These are phyloP conservation scores for Eretmochelys imbricata DNA, from an alignment of 2,113 vertebrate genomes.

Conservation along the genomic window DNA sequence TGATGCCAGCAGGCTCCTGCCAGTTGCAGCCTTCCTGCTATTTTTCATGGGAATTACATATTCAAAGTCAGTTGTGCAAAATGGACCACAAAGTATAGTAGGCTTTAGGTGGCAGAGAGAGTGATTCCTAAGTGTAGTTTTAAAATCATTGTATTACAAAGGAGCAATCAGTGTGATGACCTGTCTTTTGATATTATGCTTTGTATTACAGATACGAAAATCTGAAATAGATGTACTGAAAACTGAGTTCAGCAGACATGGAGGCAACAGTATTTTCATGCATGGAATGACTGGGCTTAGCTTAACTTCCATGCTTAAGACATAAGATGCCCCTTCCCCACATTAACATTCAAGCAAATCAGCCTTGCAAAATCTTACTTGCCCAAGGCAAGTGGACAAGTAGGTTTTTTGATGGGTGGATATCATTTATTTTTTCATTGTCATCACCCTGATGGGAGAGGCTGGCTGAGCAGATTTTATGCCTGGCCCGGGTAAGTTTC, in stretches of 20 bases:
- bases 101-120: not conserved
- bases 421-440: not conserved
- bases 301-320: not conserved
- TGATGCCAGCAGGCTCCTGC: not conserved
- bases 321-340: not conserved
- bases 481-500: conserved; percentile 20
- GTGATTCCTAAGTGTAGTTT: not conserved
- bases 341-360: not conserved
- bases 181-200: not conserved
- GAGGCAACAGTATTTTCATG: not conserved
- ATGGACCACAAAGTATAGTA: not conserved
- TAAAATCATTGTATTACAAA: not conserved
- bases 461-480: not conserved
- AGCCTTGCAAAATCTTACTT: not conserved
- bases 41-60: not conserved
- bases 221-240: not conserved
- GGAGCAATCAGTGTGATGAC: not conserved
- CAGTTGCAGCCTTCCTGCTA: not conserved
- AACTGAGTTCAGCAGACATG: not conserved
- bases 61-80: not conserved
- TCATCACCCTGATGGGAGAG: not conserved
- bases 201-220: not conserved
- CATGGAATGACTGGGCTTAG: not conserved
- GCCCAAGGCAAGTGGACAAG: not conserved
- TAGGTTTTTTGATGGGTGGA: not conserved